Evolutionary conservation across 2,888 invertebrate species (phyloP), one percentile per base, ranked within the genome.

Genomic region (Caenorhabditis afra): DNA sequence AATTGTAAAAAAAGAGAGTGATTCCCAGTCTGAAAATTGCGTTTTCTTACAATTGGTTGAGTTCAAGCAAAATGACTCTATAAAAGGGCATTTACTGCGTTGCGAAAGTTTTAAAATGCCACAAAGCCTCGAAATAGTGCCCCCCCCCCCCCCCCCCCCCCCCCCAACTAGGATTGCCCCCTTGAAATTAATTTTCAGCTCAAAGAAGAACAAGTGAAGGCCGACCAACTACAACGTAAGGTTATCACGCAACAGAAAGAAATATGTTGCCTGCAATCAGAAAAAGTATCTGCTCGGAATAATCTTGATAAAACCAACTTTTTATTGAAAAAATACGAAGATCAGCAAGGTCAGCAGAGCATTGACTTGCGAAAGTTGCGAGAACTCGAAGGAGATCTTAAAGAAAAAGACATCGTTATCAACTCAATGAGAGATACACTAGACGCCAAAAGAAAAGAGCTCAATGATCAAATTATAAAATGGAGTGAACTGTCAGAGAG

Each of bases 311-410:
- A 64, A 22, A 4, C 35, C 11, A 58, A 70, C 12, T 8, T 22
- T 7, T 11, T 66, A 2, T 20, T 65, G 11, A 67, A 44, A 16
- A 39, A 41, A 41, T 58, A 47, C 16, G 47, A 50, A 10, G 12
- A 20, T 1, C 44, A 66, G 44, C 47, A 57, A 16, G 49, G 47
- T 12, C 67, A 73, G 29, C 65, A 62, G 53, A 78, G 78, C 37
- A n/a, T 78, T 35, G 78, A 78, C 73, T n/a, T 73, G 1, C 58
- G 73, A 18, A 78, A 78, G 18, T 18, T 78, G 14, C 23, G 53
- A 44, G 78, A 78, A 44, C 39, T 78, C 0, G 67, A 78, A 47
- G 66, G 53, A 29, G 78, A 73, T 58, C 39, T 70, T 18, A 53
- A 73, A 37, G 62, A 78, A 8, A 78, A 78, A 12, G 73, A 78